Conservation (phyloP, 2,113 vertebrate genomes). For the Meleagris gallopavo region DNA sequence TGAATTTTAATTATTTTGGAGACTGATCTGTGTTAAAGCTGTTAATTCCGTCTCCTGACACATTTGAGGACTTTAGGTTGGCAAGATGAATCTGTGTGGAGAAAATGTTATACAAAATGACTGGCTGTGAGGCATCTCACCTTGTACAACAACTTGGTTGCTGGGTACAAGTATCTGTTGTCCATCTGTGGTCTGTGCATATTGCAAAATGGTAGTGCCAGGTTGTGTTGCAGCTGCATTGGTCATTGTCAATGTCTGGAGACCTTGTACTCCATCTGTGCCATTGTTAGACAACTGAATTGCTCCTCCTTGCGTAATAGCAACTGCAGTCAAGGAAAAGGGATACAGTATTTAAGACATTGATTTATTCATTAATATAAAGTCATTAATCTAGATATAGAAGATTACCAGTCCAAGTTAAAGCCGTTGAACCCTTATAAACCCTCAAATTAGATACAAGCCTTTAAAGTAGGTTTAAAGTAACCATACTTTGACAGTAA, state of each 20-base stretch:
- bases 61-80: neutral
- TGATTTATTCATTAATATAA: constrained; percentile 21
- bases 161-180: constrained; percentile 98
- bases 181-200: constrained; percentile 97
- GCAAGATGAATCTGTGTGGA: neutral
- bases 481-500: neutral
- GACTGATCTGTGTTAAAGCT: neutral
- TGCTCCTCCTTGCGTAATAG: constrained; percentile 97
- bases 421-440: neutral
- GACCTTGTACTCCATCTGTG: constrained; percentile 94
- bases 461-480: neutral
- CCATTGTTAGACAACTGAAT: constrained; percentile 98
- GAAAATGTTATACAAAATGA: neutral
- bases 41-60: constrained; percentile 31
- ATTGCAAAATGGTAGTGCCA: constrained; percentile 96
- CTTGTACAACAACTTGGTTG: constrained; percentile 99
- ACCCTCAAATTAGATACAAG: neutral
- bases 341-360: constrained; percentile 46
- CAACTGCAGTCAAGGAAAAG: constrained; percentile 82
- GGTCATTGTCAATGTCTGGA: constrained; percentile 96
- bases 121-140: constrained; percentile 77
- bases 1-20: neutral
- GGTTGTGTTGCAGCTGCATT: constrained; percentile 89
- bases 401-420: constrained; percentile 2
- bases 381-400: constrained; percentile 23